These are phyloP conservation scores for Gulo gulo DNA, from an alignment of 2,113 vertebrate species.

Conservation along the genomic window DNA sequence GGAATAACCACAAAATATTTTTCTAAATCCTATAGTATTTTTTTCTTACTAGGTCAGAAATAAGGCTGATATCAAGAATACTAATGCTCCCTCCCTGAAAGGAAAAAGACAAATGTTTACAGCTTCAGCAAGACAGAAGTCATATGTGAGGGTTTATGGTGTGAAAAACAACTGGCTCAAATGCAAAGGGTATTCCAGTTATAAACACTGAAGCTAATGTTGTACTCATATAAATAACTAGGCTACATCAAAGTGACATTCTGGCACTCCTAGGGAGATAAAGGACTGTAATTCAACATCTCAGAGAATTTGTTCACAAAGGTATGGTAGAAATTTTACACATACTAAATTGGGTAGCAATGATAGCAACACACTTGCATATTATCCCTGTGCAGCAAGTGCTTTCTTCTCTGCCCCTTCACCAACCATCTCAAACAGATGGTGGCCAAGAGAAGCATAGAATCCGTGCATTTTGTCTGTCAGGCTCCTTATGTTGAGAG, in stretches of 20 bases:
- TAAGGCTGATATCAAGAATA: neutral
- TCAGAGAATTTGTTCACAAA: constrained; percentile 37
- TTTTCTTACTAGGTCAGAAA: neutral
- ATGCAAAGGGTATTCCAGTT: neutral
- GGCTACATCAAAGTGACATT: constrained; percentile 48
- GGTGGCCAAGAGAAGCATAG: constrained; percentile 60
- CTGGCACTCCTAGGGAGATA: neutral
- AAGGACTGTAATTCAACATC: constrained; percentile 50
- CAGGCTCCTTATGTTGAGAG: constrained; percentile 70
- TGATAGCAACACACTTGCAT: neutral
- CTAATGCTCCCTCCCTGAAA: neutral
- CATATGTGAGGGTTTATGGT: neutral
- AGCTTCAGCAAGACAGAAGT: neutral
- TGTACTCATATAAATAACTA: constrained; percentile 45
- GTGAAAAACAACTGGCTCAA: constrained; percentile 49
- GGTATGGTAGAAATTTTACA: constrained; percentile 56
- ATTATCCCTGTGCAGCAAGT: neutral
- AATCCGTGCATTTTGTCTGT: constrained; percentile 70
- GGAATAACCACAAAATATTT: neutral
- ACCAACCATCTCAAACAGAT: constrained; percentile 71
- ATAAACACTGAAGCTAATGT: neutral
- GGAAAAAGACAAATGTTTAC: constrained; percentile 19
- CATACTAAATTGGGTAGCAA: constrained; percentile 36
- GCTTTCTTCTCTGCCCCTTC: neutral
- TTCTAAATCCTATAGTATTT: neutral